A percentile compares a stretch with the other conserved stretches of the same genome.
Evolutionary conservation across 2,113 vertebrate species (phyloP).

Genomic region (Pteropus alecto): DNA sequence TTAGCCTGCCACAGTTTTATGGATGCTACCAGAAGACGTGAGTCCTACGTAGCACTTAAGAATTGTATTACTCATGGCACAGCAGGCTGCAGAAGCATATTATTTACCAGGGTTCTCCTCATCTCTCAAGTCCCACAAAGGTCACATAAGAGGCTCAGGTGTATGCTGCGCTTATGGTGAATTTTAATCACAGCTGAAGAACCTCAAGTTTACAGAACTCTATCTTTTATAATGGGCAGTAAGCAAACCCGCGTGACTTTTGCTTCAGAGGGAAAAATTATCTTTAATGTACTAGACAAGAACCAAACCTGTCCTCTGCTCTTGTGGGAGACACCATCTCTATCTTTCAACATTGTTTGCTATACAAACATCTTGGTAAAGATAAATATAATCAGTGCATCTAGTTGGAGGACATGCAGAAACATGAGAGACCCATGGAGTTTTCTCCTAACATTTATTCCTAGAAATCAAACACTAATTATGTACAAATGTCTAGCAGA

Average conservation of each 20-base stretch:
- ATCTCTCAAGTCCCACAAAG: not conserved
- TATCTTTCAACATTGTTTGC: not conserved
- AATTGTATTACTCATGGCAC: no score
- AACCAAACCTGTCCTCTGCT: not conserved
- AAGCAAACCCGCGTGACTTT: not conserved
- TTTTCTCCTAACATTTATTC: not conserved
- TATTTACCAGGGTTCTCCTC: not conserved
- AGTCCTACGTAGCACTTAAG: not conserved
- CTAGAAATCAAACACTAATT: not conserved
- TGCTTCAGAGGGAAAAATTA: not conserved
- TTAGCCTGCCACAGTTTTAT: not conserved
- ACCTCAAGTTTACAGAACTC: not conserved
- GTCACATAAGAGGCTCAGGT: not conserved
- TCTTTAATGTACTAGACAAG: not conserved
- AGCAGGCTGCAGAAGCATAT: not conserved
- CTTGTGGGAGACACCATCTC: not conserved
- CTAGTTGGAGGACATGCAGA: not conserved
- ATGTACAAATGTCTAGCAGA: not conserved
- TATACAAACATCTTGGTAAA: not conserved
- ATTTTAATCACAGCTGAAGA: not conserved
- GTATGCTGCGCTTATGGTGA: not conserved
- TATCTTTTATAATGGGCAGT: not conserved
- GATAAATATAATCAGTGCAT: not conserved
- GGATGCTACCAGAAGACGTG: not conserved
- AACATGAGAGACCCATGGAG: not conserved